Conservation (phyloP, 2,888 invertebrate species). For the Conomelus anceps region DNA sequence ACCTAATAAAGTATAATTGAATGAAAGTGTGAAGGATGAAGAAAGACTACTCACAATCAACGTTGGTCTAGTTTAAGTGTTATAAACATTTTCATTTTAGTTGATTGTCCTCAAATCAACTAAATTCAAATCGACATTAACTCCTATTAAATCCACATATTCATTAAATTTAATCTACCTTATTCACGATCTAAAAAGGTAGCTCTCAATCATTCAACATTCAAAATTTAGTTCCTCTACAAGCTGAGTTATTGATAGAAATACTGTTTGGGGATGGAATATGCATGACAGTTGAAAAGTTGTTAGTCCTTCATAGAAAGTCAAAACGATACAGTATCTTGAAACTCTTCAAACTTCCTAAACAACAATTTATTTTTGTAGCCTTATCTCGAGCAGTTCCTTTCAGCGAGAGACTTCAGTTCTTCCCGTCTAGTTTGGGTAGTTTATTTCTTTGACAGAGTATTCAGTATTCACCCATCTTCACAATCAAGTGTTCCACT, state of each 20-base stretch:
- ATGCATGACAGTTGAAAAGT: not conserved
- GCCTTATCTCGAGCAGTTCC: not conserved
- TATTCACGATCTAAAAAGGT: no score
- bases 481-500: not conserved
- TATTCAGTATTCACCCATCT: not conserved
- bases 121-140: no score
- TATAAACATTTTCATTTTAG: no score
- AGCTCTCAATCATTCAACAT: not conserved
- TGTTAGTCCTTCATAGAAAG: not conserved
- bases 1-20: no score
- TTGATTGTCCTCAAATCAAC: no score
- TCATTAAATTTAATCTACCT: no score
- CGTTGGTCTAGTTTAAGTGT: no score
- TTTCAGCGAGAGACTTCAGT: not conserved
- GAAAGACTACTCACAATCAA: no score
- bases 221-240: not conserved
- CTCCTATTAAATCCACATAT: no score
- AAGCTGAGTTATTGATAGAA: not conserved
- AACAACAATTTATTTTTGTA: not conserved
- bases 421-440: not conserved
- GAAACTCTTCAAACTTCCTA: not conserved
- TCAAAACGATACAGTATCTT: not conserved
- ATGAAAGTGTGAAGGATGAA: no score
- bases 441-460: not conserved
- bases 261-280: not conserved